Conservation (phyloP, 2,113 vertebrate species). For the Oenanthe melanoleuca region DNA sequence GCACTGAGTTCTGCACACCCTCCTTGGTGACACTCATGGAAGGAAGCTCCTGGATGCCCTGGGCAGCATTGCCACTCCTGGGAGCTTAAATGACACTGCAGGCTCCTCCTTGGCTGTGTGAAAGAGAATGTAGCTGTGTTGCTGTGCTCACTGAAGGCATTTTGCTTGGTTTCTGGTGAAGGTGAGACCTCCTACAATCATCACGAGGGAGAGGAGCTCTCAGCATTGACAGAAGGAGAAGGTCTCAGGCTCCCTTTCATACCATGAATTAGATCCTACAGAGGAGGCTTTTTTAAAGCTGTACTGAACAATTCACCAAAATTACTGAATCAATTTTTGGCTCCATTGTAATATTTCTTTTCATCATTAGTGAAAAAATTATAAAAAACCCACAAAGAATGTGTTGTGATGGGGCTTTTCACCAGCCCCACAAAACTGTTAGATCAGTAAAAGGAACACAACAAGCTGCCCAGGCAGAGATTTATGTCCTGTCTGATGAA, state of each 20-base stretch:
- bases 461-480: neutral
- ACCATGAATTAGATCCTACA: neutral
- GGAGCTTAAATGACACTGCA: neutral
- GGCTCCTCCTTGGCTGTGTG: neutral
- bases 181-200: neutral
- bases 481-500: neutral
- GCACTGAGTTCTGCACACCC: neutral
- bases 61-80: neutral
- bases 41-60: neutral
- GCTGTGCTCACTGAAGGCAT: neutral
- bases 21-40: neutral
- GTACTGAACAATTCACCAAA: neutral
- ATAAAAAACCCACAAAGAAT: neutral
- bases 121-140: neutral
- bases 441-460: neutral
- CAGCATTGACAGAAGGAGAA: neutral
- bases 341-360: neutral
- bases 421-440: neutral
- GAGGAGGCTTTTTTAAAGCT: neutral
- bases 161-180: neutral
- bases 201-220: neutral
- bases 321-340: neutral
- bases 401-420: neutral
- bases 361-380: neutral
- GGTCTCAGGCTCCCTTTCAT: neutral